Evolutionary conservation across 2,113 vertebrate species (phyloP), one percentile per base, ranked within the genome.

Genomic region (Platycercus adscitus): DNA sequence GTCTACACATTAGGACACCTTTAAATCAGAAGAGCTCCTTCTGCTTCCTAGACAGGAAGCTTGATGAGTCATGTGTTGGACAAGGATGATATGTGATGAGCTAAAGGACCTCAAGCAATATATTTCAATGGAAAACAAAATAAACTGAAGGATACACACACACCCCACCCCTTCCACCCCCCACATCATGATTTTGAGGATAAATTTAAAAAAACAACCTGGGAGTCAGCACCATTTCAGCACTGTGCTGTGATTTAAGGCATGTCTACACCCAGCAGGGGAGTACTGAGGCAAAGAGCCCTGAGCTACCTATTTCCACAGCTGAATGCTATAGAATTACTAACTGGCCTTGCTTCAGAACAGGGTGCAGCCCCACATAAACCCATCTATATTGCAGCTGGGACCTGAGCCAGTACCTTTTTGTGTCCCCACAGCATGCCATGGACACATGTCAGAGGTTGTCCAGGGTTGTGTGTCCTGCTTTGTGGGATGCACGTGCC

Each of bases 221-320:
- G 33, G 44, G 21, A 94, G 44, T 56, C 63, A 39, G 17, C 1
- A 1, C 21, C 23, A 86, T 43, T 81, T 83, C 69, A 63, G 35
- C 11, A 14, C 35, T 43, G 17, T 14, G 79, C 69, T 86, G 24
- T 78, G 69, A 78, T 87, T 93, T 81, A 50, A 84, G 55, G 25
- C 76, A 39, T 44, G 80, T 84, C 86, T 84, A 58, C 55, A 84
- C 43, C 18, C 65, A 60, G 50, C 33, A 78, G 33, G 33, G 49
- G 56, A 71, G 18, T 16, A 75, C 12, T 47, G 72, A 92, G 60
- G 81, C 47, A 68, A 77, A 86, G 73, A 87, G 47, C 86, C 72
- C 65, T 68, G 46, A 89, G 77, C 56, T 50, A 84, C 65, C 89
- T 87, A 64, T 92, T 93, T 95, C 52, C 83, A 81, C 77, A 92